These are phyloP conservation scores for Ophonus ardosiacus DNA, from an alignment of 2,888 invertebrate genomes.

Conservation along the genomic window DNA sequence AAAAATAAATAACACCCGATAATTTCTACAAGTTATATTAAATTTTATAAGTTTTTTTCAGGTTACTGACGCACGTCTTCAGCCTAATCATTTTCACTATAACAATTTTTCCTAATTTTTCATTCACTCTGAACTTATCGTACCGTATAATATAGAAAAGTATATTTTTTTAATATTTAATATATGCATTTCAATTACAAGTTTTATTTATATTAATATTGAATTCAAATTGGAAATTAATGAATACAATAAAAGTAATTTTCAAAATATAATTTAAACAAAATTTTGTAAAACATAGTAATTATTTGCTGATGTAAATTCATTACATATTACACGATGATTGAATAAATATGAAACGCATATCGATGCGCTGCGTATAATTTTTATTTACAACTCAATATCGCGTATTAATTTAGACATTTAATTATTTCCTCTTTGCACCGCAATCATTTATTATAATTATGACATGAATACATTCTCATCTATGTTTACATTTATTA, in stretches of 20 bases:
- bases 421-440: constrained; percentile 46
- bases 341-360: neutral
- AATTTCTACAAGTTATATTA: too few relatives aligned
- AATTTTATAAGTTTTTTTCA: too few relatives aligned
- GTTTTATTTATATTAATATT: too few relatives aligned
- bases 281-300: neutral
- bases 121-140: too few relatives aligned
- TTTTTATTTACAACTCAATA: constrained; percentile 19
- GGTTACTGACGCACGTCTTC: too few relatives aligned
- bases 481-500: constrained; percentile 32
- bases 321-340: too few relatives aligned
- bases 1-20: too few relatives aligned
- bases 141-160: too few relatives aligned
- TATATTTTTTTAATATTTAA: too few relatives aligned
- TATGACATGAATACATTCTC: constrained; percentile 15
- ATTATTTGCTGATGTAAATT: neutral
- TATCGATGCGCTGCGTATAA: neutral
- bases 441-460: constrained; percentile 37
- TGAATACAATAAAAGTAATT: constrained; percentile 1
- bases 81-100: too few relatives aligned
- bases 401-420: constrained; percentile 37
- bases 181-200: too few relatives aligned
- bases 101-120: too few relatives aligned
- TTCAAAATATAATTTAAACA: neutral
- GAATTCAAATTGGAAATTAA: neutral